Evolutionary conservation across 2,888 invertebrate species (phyloP), one percentile per base, ranked within the genome.

Genomic region (Laothoe populi): DNA sequence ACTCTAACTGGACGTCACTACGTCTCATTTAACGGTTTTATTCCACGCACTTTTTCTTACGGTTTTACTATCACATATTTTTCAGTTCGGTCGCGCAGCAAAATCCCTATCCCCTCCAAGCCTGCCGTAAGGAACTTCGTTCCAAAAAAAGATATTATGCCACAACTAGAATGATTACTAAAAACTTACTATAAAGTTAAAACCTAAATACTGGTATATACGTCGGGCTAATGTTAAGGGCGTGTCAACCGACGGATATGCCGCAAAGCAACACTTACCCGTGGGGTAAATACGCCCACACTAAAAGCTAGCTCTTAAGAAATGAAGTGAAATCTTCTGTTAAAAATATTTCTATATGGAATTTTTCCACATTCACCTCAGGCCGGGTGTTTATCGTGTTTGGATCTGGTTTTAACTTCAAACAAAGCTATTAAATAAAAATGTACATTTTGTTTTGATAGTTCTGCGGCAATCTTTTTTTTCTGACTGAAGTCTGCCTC

Each of bases 171-270:
- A n/a, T n/a, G n/a, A n/a, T n/a, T n/a, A n/a, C n/a, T n/a, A n/a
- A n/a, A n/a, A n/a, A n/a, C n/a, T 38, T 13, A 57, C 57, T 57
- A 16, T 38, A 38, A n/a, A 38, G 38, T 38, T 38, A 38, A 35
- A 2, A 38, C 24, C 46, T 1, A 62, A 46, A 40, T 46, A 58
- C 24, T 46, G n/a, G 24, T 38, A 58, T 58, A 57, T 57, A 11
- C n/a, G 11, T 35, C 57, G 21, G 23, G 74, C 75, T 80, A 79
- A 80, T 80, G 78, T 74, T 75, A 69, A 75, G 79, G 81, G 79
- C 81, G 78, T 81, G 78, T 78, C 78, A 61, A 66, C 26, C 71
- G 71, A 71, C 79, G 81, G 79, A 79, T 73, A 71, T 68, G 67
- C 64, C 67, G 70, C 70, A 77, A 77, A 71, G 76, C 71, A 72